Base-by-base conservation (phyloP, 2,113 vertebrate species). In the Rallus limicola region DNA sequence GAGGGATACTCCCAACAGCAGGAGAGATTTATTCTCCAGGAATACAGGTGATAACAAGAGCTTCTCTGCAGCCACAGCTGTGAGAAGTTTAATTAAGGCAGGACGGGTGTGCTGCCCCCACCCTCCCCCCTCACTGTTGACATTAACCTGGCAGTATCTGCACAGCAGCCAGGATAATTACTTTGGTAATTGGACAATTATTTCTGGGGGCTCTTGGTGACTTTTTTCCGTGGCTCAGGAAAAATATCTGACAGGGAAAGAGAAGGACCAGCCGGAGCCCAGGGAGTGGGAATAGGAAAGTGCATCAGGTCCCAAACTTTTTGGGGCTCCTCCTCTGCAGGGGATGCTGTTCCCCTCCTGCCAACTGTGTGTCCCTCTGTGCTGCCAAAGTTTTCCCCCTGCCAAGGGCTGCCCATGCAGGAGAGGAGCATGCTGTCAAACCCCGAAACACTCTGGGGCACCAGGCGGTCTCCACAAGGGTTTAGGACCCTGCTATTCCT, bases 31-130 rank as follows among this genome's bases (percentile, higher is more conserved):
- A 4, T 71, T 59, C 59, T 34, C 65, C 2, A 0, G 86, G 59
- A 90, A 64, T 8, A 16, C 40, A 50, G 38, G 36, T 1, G 0
- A 15, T 31, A 4, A 50, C 4, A 34, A 16, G 11, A 38, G 10
- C 44, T 24, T 46, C 48, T 29, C 28, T 1, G 0, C 28, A 44
- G 56, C 14, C 20, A 11, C 4, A 2, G 11, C 65, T 9, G 0
- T 50, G 29, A n/a, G 11, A 10, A 5, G 16, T 81, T 91, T 60
- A 58, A 67, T 82, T 26, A n/a, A 50, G n/a, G 36, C 68, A 38
- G 63, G 71, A 12, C 29, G 53, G 0, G 3, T 1, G 12, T 4
- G 6, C 70, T 44, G 53, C 16, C 16, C 18, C 26, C 36, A 3
- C 20, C 19, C 16, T 13, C 18, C 26, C 33, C 4, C 24, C 16